phyloP scores from a whole-genome alignment of 1,140 invertebrate species.

The Bacillus rossius region DNA sequence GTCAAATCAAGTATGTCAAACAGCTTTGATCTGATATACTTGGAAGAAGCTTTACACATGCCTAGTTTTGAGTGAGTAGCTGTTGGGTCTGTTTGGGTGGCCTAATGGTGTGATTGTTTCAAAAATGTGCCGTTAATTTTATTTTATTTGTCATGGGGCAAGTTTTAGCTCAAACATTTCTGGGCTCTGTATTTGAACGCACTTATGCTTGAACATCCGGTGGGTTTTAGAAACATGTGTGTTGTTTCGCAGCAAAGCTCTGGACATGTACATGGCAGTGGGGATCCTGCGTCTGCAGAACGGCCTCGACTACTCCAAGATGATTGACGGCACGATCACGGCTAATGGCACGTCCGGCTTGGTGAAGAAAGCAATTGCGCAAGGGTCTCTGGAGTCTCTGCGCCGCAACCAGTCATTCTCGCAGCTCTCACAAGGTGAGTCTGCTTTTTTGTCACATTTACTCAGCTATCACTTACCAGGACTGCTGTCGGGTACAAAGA shows the following conservation, averaged over 20 bases:
- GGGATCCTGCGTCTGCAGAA: constrained; percentile 78
- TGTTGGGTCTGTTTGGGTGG: too few relatives aligned
- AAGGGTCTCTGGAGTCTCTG: constrained; percentile 35
- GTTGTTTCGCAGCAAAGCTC: constrained; percentile 81
- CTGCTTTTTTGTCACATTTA: neutral
- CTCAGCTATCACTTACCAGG: neutral
- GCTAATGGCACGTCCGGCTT: constrained; percentile 19
- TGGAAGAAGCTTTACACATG: too few relatives aligned
- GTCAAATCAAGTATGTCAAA: too few relatives aligned
- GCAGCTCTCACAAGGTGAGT: constrained; percentile 56
- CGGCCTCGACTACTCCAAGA: constrained; percentile 68
- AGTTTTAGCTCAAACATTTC: too few relatives aligned
- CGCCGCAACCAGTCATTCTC: constrained; percentile 54
- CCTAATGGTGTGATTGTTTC: too few relatives aligned
- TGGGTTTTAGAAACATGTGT: too few relatives aligned
- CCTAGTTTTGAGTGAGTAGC: too few relatives aligned
- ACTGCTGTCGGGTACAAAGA: neutral
- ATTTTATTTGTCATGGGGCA: too few relatives aligned
- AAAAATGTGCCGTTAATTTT: too few relatives aligned
- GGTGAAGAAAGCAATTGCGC: constrained; percentile 10
- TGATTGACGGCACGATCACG: constrained; percentile 48
- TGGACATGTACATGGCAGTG: constrained; percentile 89
- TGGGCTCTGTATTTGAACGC: too few relatives aligned
- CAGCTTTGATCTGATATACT: too few relatives aligned
- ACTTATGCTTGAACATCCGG: too few relatives aligned